Percentiles rank a stretch among this genome's conserved stretches.
phyloP scores from a whole-genome alignment of 2,113 vertebrate species.

The Mustela lutreola region DNA sequence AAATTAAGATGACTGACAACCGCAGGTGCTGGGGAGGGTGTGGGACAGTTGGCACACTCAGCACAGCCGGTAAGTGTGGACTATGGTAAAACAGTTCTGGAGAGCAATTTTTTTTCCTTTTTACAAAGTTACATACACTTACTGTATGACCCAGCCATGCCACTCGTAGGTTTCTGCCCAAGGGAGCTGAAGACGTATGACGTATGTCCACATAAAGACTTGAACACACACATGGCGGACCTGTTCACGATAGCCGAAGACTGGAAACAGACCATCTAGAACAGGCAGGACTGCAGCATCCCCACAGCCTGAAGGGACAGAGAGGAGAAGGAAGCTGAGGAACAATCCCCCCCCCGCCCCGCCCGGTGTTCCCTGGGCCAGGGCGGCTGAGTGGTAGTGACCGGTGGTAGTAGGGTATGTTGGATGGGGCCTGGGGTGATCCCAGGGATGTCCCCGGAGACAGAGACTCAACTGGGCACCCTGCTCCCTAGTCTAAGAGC shows the following conservation, averaged over 20 bases:
- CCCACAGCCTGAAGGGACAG: too few species aligned
- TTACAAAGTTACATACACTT: not conserved
- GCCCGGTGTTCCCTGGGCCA: too few species aligned
- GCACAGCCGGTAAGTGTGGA: not conserved
- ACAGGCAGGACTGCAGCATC: not conserved
- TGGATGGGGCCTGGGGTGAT: not conserved
- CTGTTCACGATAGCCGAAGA: not conserved
- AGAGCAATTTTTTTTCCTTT: not conserved
- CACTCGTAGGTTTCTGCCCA: not conserved
- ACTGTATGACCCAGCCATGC: not conserved
- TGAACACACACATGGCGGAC: not conserved
- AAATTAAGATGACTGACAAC: not conserved
- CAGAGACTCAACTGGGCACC: not conserved
- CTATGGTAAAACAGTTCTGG: not conserved
- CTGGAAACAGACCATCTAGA: not conserved
- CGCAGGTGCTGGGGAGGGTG: not conserved
- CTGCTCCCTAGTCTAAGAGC: not conserved
- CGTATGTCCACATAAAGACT: not conserved
- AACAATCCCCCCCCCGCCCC: not conserved
- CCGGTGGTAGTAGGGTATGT: too few species aligned
- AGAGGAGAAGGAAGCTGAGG: not conserved
- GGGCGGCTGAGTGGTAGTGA: too few species aligned
- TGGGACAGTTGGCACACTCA: too few species aligned
- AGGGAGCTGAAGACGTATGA: not conserved
- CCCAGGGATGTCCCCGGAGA: not conserved